Evolutionary conservation across 2,797 vertebrate species (phyloP), one percentile per base, ranked within the genome.

Genomic region (Chrosomus eos): DNA sequence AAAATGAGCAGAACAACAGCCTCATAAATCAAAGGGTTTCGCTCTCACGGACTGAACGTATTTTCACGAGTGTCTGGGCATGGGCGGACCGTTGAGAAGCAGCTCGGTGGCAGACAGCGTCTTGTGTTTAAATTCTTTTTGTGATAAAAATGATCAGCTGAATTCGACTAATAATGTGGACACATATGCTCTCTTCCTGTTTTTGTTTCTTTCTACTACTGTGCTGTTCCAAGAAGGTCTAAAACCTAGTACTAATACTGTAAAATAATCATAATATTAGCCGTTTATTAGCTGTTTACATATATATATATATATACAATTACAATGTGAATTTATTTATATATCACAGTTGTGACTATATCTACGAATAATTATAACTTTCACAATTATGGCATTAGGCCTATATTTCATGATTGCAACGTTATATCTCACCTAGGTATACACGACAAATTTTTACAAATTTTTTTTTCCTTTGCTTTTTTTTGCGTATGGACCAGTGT

Each of bases 1-100:
- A 89, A 82, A 82, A 84, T 64, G 28, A 84, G 16, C 79, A 58
- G 85, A 89, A 86, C 90, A 87, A 83, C 85, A 83, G 83, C 55
- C 79, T 82, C 87, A 79, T 88, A 88, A 88, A 79, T 91, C 84
- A 86, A 31, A 82, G 26, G 33, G 16, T 85, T 85, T 75, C 64
- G 33, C 55, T 36, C 26, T 73, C 73, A 55, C 19, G 3, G 78
- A 80, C 58, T 16, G 76, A 43, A 48, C 16, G 18, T 28, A 53
- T 66, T 77, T 62, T 67, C 38, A 55, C 0, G 31, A 55, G 70
- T 4, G 26, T 77, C 70, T 66, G 45, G 43, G 45, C 8, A 43
- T 21, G 19, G 74, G 26, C 45, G 58, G 45, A 8, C 1, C 21
- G 16, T 13, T 36, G 43, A 28, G 80, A 72, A 23, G 67, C n/a